Evolutionary conservation across 2,888 invertebrate species (phyloP).

Genomic region (Agrotis ipsilon): DNA sequence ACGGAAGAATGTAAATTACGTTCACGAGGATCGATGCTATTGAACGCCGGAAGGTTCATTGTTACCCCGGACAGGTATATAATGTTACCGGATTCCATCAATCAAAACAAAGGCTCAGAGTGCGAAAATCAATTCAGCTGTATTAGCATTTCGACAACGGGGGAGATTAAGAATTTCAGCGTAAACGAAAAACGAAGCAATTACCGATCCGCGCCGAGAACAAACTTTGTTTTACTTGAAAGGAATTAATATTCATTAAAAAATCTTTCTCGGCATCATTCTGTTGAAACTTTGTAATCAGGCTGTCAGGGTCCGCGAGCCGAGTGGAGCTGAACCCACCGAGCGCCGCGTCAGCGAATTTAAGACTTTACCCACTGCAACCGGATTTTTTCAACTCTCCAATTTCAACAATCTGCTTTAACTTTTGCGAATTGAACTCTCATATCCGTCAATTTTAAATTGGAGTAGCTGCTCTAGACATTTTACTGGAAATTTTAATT

Average conservation of each 20-base stretch:
- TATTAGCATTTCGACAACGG: constrained; percentile 76
- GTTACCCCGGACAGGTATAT: constrained; percentile 49
- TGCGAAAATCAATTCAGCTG: constrained; percentile 68
- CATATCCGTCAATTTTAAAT: constrained; percentile 69
- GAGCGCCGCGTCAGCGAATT: constrained; percentile 81
- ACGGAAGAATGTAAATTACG: constrained; percentile 33
- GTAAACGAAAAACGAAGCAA: constrained; percentile 84
- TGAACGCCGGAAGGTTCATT: constrained; percentile 50
- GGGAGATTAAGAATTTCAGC: constrained; percentile 79
- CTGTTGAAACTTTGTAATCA: constrained; percentile 89
- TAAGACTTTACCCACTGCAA: constrained; percentile 82
- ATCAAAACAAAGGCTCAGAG: constrained; percentile 64
- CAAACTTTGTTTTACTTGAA: constrained; percentile 88
- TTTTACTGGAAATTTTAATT: constrained; percentile 71
- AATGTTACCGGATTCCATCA: constrained; percentile 65
- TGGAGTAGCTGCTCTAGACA: constrained; percentile 46
- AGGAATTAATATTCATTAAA: constrained; percentile 91
- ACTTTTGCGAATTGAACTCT: constrained; percentile 63
- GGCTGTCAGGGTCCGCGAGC: constrained; percentile 73
- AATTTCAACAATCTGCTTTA: constrained; percentile 76
- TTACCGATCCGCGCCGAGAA: constrained; percentile 85
- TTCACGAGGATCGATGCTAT: constrained; percentile 34
- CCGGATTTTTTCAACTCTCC: constrained; percentile 82
- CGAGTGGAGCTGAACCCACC: constrained; percentile 48
- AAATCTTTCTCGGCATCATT: constrained; percentile 88